Evolutionary conservation across 2,888 invertebrate genomes (phyloP).

Genomic region (Antitype chi): DNA sequence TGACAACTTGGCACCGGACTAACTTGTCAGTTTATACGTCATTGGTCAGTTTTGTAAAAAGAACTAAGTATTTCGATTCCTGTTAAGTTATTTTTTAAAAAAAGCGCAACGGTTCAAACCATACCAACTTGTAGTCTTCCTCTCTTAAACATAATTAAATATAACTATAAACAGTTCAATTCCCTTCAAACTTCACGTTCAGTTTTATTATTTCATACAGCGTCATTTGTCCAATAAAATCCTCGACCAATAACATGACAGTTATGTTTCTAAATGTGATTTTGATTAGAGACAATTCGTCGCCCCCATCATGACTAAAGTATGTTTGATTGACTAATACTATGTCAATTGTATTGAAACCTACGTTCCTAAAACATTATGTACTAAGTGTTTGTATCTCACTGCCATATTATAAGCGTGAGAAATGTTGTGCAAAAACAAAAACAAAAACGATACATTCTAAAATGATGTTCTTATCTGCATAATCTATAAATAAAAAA

Average conservation of each 20-base stretch:
- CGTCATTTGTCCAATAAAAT: slow-evolving; percentile 62
- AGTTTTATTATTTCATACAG: slow-evolving; percentile 35
- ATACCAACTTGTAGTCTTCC: too few relatives aligned
- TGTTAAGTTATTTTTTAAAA: too few relatives aligned
- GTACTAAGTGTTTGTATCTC: background rate
- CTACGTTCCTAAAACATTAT: background rate
- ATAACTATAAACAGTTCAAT: background rate
- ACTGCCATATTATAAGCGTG: slow-evolving; percentile 27
- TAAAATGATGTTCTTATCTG: slow-evolving; percentile 49
- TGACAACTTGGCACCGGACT: too few relatives aligned
- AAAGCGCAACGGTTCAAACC: too few relatives aligned
- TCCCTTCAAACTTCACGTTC: slow-evolving; percentile 21
- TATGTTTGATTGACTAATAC: slow-evolving; percentile 80
- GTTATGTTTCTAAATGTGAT: slow-evolving; percentile 82
- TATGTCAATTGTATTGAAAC: slow-evolving; percentile 51
- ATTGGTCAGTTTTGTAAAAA: too few relatives aligned
- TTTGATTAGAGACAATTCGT: slow-evolving; percentile 87
- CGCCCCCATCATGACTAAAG: slow-evolving; percentile 83
- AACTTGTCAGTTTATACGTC: too few relatives aligned
- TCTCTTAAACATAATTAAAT: background rate
- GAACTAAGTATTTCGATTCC: too few relatives aligned
- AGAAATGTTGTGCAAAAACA: slow-evolving; percentile 34
- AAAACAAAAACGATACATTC: slow-evolving; percentile 20
- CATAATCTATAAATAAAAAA: slow-evolving; percentile 58
- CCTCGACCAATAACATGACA: slow-evolving; percentile 61